phyloP scores from a whole-genome alignment of 2,113 vertebrate genomes.

The Tretioscincus oriximinensis region DNA sequence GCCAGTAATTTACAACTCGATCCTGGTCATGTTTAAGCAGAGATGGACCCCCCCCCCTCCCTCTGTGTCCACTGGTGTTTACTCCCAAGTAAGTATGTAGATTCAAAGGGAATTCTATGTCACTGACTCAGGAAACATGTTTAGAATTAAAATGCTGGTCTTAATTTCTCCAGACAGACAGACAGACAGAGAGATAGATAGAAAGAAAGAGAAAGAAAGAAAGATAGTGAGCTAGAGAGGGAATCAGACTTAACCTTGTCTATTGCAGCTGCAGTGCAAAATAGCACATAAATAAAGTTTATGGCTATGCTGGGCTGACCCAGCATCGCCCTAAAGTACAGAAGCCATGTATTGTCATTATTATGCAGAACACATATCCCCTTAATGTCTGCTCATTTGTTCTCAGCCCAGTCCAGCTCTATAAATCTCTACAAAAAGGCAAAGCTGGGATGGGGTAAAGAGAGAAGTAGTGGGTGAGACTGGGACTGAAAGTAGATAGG shows the following conservation, averaged over 20 bases:
- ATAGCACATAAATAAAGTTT: slow-evolving; percentile 66
- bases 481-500: slow-evolving; percentile 32
- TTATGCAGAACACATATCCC: slow-evolving; percentile 74
- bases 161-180: neutral
- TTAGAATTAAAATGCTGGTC: neutral
- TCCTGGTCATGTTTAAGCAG: neutral
- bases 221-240: too few species aligned
- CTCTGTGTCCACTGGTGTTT: neutral
- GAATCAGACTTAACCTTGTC: neutral
- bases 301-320: slow-evolving; percentile 73
- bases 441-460: slow-evolving; percentile 42
- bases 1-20: neutral
- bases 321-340: slow-evolving; percentile 68
- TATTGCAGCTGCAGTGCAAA: slow-evolving; percentile 55
- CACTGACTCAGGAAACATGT: neutral
- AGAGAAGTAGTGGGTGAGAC: slow-evolving; percentile 28
- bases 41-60: neutral
- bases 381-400: slow-evolving; percentile 71
- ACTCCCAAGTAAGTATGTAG: neutral
- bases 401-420: slow-evolving; percentile 68
- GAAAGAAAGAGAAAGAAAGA: too few species aligned
- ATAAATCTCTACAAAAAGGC: slow-evolving; percentile 72
- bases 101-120: neutral
- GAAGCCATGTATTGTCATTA: slow-evolving; percentile 70
- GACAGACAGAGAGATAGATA: too few species aligned